Conservation (phyloP, 2,113 vertebrate species). For the Ictalurus punctatus region DNA sequence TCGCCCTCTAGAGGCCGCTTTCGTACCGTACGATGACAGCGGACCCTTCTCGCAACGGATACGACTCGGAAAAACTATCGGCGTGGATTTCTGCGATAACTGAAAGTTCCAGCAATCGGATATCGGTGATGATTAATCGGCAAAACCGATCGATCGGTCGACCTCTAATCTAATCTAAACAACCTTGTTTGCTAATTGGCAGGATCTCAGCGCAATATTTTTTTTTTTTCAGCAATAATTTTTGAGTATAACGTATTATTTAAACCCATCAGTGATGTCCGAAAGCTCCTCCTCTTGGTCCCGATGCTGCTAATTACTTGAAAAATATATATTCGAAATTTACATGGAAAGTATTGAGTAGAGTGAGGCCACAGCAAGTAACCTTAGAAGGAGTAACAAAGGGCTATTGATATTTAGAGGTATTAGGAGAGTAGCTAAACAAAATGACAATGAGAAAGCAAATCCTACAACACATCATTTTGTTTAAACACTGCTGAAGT, state of each 20-base stretch:
- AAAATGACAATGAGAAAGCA: not conserved
- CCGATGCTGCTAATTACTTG: not conserved
- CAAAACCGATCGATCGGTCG: no score
- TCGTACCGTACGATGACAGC: no score
- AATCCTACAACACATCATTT: not conserved
- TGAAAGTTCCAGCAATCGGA: no score
- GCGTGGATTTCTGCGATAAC: no score
- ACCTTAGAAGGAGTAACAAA: not conserved
- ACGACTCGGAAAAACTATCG: no score
- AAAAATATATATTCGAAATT: not conserved
- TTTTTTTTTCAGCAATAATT: not conserved
- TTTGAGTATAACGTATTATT: not conserved
- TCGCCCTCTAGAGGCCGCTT: no score
- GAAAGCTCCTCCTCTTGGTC: not conserved
- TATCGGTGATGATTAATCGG: no score
- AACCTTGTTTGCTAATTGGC: not conserved
- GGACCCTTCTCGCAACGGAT: no score
- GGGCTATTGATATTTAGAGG: not conserved
- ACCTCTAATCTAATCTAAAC: not conserved
- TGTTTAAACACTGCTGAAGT: not conserved
- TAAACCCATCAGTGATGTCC: not conserved
- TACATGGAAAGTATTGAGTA: not conserved
- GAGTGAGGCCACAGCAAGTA: not conserved
- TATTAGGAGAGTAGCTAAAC: not conserved
- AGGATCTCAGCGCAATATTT: not conserved